Evolutionary conservation across 2,113 vertebrate genomes (phyloP).

Genomic region (Nestor notabilis): DNA sequence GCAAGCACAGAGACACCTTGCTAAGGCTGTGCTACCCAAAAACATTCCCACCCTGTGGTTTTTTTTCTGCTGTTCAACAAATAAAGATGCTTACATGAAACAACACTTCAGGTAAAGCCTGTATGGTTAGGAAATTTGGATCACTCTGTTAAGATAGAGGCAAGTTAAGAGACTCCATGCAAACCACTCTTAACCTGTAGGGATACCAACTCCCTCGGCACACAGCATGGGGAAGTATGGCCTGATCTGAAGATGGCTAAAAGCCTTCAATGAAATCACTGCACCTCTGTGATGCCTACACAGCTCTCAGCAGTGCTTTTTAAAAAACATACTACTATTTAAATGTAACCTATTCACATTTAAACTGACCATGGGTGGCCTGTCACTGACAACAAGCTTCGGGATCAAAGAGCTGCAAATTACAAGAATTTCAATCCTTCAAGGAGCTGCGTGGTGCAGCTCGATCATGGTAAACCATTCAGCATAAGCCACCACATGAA

Average conservation of each 20-base stretch:
- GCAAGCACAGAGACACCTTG: neutral
- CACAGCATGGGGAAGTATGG: neutral
- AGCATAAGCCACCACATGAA: neutral
- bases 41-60: accelerated
- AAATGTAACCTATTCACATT: neutral
- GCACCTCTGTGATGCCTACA: neutral
- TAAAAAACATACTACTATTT: neutral
- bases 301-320: neutral
- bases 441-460: neutral
- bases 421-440: neutral
- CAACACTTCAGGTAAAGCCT: neutral
- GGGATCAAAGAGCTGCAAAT: neutral
- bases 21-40: neutral
- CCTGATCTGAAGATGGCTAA: neutral
- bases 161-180: neutral
- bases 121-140: neutral
- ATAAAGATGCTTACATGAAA: neutral
- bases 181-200: neutral
- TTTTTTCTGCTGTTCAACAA: neutral
- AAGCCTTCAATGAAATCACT: neutral
- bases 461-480: neutral
- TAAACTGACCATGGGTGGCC: neutral
- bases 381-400: neutral
- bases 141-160: neutral
- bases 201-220: neutral